These are phyloP conservation scores for Riparia riparia DNA, from an alignment of 2,113 vertebrate species.

Conservation along the genomic window DNA sequence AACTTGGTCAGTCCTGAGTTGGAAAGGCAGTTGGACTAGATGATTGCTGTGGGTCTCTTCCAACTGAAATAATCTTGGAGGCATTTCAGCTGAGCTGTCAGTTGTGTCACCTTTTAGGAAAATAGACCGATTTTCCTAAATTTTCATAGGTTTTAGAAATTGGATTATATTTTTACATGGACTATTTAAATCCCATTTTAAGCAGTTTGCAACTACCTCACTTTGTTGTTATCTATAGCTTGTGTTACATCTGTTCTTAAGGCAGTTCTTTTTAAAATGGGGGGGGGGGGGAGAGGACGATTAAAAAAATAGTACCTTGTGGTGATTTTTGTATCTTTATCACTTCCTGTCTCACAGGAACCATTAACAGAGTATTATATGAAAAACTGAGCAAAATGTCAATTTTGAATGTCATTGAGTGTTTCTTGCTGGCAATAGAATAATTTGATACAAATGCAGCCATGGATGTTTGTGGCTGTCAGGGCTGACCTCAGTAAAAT, in stretches of 20 bases:
- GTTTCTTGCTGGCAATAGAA: not conserved
- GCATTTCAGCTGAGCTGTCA: not conserved
- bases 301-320: not conserved
- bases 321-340: not conserved
- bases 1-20: not conserved
- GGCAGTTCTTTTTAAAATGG: not conserved
- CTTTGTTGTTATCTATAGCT: not conserved
- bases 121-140: not conserved
- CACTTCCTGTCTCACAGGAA: not conserved
- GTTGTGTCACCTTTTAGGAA: not conserved
- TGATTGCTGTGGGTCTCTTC: not conserved
- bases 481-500: not conserved
- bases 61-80: not conserved
- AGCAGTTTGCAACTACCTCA: not conserved
- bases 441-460: not conserved
- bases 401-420: not conserved
- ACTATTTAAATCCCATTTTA: not conserved
- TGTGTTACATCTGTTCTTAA: not conserved
- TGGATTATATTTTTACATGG: not conserved
- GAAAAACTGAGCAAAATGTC: not conserved
- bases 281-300: rapidly evolving
- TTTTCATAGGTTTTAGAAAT: not conserved
- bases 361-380: not conserved
- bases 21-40: not conserved
- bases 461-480: not conserved